phyloP scores from a whole-genome alignment of 2,797 vertebrate genomes.

The Pterois miles region DNA sequence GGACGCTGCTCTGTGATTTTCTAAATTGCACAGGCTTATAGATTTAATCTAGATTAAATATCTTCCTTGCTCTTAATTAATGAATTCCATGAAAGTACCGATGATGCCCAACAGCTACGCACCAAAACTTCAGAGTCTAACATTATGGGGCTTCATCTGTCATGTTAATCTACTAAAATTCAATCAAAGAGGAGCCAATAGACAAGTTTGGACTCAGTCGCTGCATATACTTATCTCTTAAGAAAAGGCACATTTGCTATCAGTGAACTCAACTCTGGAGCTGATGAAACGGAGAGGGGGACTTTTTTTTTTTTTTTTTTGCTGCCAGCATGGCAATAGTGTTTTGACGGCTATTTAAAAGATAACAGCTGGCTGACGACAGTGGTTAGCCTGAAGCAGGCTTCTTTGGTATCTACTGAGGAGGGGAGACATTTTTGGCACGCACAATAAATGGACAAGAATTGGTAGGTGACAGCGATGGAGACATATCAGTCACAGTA shows the following conservation, averaged over 20 bases:
- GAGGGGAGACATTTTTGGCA: slow-evolving; percentile 22
- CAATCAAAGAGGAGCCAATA: slow-evolving; percentile 55
- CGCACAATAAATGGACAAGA: slow-evolving; percentile 19
- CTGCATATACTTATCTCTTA: slow-evolving; percentile 59
- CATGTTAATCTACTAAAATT: slow-evolving; percentile 67
- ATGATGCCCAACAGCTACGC: slow-evolving; percentile 33
- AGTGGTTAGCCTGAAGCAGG: slow-evolving; percentile 25
- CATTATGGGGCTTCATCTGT: slow-evolving; percentile 49
- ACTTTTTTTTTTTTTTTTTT: slow-evolving; percentile 42
- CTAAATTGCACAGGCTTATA: neutral
- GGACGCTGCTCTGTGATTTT: slow-evolving; percentile 4
- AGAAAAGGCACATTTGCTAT: slow-evolving; percentile 59
- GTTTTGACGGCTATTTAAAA: slow-evolving; percentile 68
- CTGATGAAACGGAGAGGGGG: slow-evolving; percentile 40
- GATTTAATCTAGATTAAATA: slow-evolving; percentile 6
- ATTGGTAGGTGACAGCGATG: slow-evolving; percentile 9
- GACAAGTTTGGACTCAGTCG: slow-evolving; percentile 52
- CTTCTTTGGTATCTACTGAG: slow-evolving; percentile 29
- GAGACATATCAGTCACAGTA: neutral
- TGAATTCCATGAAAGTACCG: slow-evolving; percentile 27
- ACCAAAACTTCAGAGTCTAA: slow-evolving; percentile 38
- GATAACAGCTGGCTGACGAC: slow-evolving; percentile 66
- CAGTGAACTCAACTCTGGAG: slow-evolving; percentile 56
- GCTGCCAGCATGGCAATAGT: slow-evolving; percentile 52
- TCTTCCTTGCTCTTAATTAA: slow-evolving; percentile 31